Base-by-base conservation (phyloP, 2,888 invertebrate genomes). In the Ophion ellenae region DNA sequence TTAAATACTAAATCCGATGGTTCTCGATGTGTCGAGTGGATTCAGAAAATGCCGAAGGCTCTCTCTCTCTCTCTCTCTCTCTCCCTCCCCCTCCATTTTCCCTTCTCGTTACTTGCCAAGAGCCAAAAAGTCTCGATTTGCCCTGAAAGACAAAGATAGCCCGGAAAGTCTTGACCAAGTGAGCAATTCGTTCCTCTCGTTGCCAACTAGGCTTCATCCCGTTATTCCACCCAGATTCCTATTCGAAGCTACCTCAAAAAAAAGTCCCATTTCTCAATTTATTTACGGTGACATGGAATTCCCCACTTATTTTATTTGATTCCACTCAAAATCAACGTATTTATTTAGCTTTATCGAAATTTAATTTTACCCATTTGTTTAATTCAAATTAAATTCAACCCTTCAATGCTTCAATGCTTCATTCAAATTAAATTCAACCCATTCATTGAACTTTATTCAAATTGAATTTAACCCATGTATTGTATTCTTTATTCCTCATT, bases 61-160 rank as follows among this genome's bases (percentile, higher is more conserved):
- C 10, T 28, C 53, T 70, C 70, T 70, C 53, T 53, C 24, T 20
- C 20, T 61, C 73, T 40, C 24, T 74, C 61, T 45, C 32, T 47
- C 32, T 76, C 64, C 45, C 24, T 11, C 40, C 17, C 69, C 45
- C 7, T 69, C 28, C 14, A 47, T 28, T 45, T 64, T 32, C 40
- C 63, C 24, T 45, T 20, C 45, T 67, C 40, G 73, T 59, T 76
- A 74, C 77, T 74, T 80, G 76, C 84, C 81, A 69, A 77, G 82
- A 81, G 81, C 84, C 77, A 81, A 84, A 84, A 66, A 76, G 82
- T 81, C 66, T 83, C 36, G 74, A 75, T 79, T 75, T 83, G 85
- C 79, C 84, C 84, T 84, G 84, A 82, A 85, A 79, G 69, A 87
- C 85, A 81, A 87, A 87, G 85, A 87, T 87, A 84, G 85, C 83